Conservation (phyloP, 1,140 invertebrate genomes). For the Heliconius nattereri region DNA sequence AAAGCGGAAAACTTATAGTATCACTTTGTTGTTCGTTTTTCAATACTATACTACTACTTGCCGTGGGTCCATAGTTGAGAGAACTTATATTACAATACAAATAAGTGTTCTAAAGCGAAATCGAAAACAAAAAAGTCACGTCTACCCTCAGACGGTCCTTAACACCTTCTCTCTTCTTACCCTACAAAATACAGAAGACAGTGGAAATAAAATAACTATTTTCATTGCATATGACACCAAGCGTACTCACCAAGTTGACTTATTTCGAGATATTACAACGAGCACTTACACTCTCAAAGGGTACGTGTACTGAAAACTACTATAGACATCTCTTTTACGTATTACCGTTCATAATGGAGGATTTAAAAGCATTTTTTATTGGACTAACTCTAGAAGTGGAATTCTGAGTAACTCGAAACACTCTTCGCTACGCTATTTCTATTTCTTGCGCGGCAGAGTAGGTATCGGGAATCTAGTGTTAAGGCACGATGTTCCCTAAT, state of each 20-base stretch:
- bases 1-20: no score
- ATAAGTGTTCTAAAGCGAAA: no score
- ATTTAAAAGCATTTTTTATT: conserved; percentile 6
- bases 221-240: conserved; percentile 2
- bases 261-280: neutral
- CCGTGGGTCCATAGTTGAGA: no score
- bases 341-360: conserved; percentile 4
- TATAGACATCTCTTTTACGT: conserved; percentile 4
- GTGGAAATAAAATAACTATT: neutral
- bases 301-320: neutral
- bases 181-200: neutral
- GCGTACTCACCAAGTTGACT: neutral
- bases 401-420: neutral
- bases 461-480: no score
- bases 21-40: no score
- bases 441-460: no score
- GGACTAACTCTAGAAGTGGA: neutral
- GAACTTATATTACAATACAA: no score
- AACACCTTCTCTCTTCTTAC: neutral
- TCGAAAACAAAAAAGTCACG: no score
- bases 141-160: neutral
- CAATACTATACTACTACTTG: neutral
- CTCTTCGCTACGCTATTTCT: no score
- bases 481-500: no score
- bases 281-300: conserved; percentile 3